phyloP scores from a whole-genome alignment of 2,797 vertebrate genomes.

The Saxicola maurus region DNA sequence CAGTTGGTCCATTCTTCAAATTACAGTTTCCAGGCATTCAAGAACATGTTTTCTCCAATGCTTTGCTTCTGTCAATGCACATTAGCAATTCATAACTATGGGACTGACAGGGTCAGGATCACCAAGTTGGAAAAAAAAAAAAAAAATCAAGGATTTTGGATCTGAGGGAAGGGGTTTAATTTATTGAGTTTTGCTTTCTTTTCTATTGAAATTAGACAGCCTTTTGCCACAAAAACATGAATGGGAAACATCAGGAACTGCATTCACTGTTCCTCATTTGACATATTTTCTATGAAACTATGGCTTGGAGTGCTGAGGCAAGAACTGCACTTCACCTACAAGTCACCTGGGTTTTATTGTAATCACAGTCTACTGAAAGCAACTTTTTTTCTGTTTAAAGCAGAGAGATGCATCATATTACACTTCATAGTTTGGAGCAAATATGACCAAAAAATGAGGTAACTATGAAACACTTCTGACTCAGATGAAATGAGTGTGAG shows the following conservation, averaged over 20 bases:
- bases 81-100: background rate
- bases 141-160: background rate
- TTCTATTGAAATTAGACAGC: background rate
- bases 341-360: background rate
- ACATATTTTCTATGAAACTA: background rate
- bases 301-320: background rate
- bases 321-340: background rate
- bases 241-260: background rate
- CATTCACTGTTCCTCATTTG: background rate
- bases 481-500: background rate
- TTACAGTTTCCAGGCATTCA: background rate
- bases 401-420: background rate
- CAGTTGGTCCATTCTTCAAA: background rate
- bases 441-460: background rate
- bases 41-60: background rate
- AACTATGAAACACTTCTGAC: background rate
- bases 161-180: background rate
- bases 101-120: background rate
- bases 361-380: background rate
- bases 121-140: background rate
- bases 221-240: background rate
- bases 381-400: background rate
- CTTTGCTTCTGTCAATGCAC: background rate
- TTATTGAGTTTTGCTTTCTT: background rate
- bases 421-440: background rate